Evolutionary conservation across 1,140 invertebrate genomes (phyloP).

Genomic region (Araneus ventricosus): DNA sequence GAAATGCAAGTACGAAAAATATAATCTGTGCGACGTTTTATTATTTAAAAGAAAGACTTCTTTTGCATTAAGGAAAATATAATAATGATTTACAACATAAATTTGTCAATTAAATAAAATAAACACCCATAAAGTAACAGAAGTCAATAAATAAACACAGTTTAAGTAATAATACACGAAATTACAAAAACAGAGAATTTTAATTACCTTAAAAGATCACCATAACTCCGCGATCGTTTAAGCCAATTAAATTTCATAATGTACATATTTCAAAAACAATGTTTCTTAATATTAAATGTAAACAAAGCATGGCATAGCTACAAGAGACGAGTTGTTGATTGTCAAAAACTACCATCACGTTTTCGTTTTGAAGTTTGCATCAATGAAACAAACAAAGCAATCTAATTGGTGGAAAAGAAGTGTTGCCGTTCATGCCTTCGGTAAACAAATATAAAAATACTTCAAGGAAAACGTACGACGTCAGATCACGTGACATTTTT

Average conservation of each 20-base stretch:
- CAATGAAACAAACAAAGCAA: background rate
- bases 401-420: constrained; percentile 14
- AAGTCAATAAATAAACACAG: too few species aligned
- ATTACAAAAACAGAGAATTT: background rate
- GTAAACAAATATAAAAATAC: background rate
- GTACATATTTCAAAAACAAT: background rate
- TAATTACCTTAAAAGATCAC: background rate
- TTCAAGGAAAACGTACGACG: background rate
- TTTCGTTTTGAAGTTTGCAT: constrained; percentile 30
- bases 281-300: background rate
- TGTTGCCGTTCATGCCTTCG: background rate
- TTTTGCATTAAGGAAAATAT: too few species aligned
- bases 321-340: background rate
- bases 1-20: too few species aligned
- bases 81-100: too few species aligned
- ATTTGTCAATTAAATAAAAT: too few species aligned
- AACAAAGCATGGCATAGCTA: background rate
- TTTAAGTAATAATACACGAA: too few species aligned
- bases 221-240: background rate
- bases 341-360: constrained; percentile 5
- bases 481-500: background rate
- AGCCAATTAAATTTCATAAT: background rate
- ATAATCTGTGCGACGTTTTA: too few species aligned
- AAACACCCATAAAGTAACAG: too few species aligned
- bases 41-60: too few species aligned